These are phyloP conservation scores for Mesembrinibis cayennensis DNA, from an alignment of 2,113 vertebrate genomes.

Conservation along the genomic window DNA sequence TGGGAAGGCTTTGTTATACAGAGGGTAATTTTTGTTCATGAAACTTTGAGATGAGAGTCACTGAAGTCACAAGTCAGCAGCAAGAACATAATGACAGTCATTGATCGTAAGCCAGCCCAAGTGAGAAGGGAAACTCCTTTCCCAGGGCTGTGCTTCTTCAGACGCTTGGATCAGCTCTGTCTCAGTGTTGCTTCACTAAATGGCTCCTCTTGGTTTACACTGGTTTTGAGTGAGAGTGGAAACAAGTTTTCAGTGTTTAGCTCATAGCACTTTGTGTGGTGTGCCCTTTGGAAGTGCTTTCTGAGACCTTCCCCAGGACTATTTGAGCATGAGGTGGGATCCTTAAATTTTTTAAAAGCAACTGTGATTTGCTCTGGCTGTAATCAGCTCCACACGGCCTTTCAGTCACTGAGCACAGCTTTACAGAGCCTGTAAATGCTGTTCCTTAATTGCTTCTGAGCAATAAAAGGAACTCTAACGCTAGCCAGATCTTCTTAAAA, in stretches of 20 bases:
- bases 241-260: background rate
- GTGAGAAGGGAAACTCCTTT: background rate
- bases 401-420: background rate
- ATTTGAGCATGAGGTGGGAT: background rate
- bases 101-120: background rate
- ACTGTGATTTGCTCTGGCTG: background rate
- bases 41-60: background rate
- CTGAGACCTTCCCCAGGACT: background rate
- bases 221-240: background rate
- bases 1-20: background rate
- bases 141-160: background rate
- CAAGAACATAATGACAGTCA: background rate
- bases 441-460: constrained; percentile 5
- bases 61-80: background rate
- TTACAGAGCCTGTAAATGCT: constrained; percentile 12
- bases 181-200: background rate
- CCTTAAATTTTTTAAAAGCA: background rate
- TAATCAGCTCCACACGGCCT: background rate
- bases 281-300: background rate
- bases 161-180: background rate
- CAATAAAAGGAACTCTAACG: background rate
- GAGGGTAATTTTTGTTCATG: background rate
- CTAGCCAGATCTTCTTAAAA: background rate
- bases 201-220: background rate
- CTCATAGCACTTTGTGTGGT: background rate